A percentile compares a stretch with the other conserved stretches of the same genome.
phyloP scores from a whole-genome alignment of 1,140 invertebrate species.

The Myzus persicae region DNA sequence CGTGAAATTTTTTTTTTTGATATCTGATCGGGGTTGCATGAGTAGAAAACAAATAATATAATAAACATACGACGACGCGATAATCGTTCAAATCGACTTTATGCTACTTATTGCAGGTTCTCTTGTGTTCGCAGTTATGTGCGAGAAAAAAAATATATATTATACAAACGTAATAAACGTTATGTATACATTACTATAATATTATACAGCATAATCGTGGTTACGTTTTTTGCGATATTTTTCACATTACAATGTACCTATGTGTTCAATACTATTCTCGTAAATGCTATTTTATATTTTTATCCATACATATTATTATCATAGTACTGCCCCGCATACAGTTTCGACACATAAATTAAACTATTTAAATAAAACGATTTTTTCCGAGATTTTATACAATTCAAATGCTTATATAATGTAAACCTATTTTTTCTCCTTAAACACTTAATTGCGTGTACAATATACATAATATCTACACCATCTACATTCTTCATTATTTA shows the following conservation, averaged over 20 bases:
- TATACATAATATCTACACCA: background rate
- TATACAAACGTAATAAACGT: background rate
- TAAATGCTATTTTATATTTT: background rate
- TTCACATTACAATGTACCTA: background rate
- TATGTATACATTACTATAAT: background rate
- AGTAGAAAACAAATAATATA: background rate
- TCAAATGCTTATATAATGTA: background rate
- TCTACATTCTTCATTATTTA: background rate
- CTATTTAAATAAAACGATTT: background rate
- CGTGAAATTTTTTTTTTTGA: background rate
- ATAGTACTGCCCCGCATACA: background rate
- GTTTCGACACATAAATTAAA: background rate
- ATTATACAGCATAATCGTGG: background rate
- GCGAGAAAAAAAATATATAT: background rate
- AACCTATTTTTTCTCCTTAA: background rate
- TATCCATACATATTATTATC: background rate
- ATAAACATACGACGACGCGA: background rate
- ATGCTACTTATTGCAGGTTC: background rate
- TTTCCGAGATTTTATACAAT: background rate
- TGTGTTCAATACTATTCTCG: background rate
- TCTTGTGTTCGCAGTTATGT: background rate
- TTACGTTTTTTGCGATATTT: background rate
- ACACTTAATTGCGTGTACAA: background rate
- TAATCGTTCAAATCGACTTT: background rate
- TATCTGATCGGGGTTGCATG: background rate